Percentiles rank a stretch among this genome's conserved stretches.
Evolutionary conservation across 2,888 invertebrate genomes (phyloP).

Genomic region (Pollenia angustigena): DNA sequence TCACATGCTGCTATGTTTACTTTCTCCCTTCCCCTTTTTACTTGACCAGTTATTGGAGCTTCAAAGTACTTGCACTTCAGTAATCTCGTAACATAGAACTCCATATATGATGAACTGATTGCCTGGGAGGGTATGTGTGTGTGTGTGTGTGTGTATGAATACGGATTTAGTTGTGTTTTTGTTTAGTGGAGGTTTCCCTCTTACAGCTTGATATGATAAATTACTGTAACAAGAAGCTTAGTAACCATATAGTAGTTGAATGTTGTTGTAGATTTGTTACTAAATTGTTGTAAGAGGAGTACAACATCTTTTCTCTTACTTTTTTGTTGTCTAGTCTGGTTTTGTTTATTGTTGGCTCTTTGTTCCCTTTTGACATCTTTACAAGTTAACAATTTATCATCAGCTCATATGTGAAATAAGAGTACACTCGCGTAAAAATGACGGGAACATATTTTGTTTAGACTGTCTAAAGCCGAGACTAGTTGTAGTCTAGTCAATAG

Average conservation of each 20-base stretch:
- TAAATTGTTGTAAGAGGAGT: conserved; percentile 36
- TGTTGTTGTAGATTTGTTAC: conserved; percentile 30
- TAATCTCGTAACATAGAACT: conserved; percentile 32
- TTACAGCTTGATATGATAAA: conserved; percentile 68
- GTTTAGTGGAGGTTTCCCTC: conserved; percentile 61
- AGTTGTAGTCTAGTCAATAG: too few relatives aligned
- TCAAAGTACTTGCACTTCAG: neutral
- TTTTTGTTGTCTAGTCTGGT: conserved; percentile 15
- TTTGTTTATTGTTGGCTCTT: conserved; percentile 26
- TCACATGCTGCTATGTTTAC: conserved; percentile 61
- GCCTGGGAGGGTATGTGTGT: neutral
- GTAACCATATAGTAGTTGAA: conserved; percentile 20
- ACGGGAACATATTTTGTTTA: too few relatives aligned
- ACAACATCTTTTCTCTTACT: conserved; percentile 5
- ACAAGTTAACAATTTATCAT: conserved; percentile 59
- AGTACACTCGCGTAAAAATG: conserved; percentile 11
- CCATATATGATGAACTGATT: neutral
- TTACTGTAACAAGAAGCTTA: conserved; percentile 66
- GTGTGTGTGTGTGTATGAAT: neutral
- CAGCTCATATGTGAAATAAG: conserved; percentile 47
- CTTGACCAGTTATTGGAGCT: neutral
- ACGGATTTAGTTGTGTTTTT: conserved; percentile 7
- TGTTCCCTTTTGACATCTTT: conserved; percentile 57
- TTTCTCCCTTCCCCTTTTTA: neutral
- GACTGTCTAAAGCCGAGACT: too few relatives aligned